Percentiles rank a stretch among this genome's conserved stretches.
Evolutionary conservation across 2,797 vertebrate genomes (phyloP).

Genomic region (Pitangus sulphuratus): DNA sequence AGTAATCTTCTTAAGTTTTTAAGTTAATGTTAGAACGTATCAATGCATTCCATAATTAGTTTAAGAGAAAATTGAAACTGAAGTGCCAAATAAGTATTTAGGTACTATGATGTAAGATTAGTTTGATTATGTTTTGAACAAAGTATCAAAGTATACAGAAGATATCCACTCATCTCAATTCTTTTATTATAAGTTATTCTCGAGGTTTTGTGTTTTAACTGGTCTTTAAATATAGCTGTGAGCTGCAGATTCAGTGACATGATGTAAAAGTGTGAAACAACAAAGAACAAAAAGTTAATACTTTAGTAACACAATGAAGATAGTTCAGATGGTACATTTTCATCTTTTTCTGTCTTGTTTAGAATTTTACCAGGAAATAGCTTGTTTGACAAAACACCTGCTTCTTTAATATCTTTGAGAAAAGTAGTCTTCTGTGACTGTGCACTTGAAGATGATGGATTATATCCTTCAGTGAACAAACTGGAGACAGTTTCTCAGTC

Average conservation of each 20-base stretch:
- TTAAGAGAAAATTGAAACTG: not conserved
- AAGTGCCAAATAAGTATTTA: not conserved
- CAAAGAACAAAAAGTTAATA: not conserved
- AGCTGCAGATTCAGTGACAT: not conserved
- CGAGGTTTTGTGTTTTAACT: not conserved
- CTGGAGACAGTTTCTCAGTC: slow-evolving; percentile 12
- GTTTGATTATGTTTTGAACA: not conserved
- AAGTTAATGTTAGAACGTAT: not conserved
- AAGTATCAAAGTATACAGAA: not conserved
- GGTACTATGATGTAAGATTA: not conserved
- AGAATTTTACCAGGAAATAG: slow-evolving; percentile 86
- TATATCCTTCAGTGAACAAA: slow-evolving; percentile 29
- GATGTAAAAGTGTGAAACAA: not conserved
- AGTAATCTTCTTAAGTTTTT: not conserved
- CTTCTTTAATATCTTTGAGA: slow-evolving; percentile 28
- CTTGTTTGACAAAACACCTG: slow-evolving; percentile 83
- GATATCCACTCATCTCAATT: not conserved
- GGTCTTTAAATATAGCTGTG: not conserved
- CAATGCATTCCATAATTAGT: not conserved
- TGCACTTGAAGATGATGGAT: not conserved
- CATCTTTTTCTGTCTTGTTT: slow-evolving; percentile 8
- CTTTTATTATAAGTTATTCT: not conserved
- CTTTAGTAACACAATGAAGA: not conserved
- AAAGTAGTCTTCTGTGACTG: slow-evolving; percentile 81
- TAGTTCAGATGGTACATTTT: not conserved